phyloP scores from a whole-genome alignment of 2,888 invertebrate genomes.

The Polymixis flavicincta region DNA sequence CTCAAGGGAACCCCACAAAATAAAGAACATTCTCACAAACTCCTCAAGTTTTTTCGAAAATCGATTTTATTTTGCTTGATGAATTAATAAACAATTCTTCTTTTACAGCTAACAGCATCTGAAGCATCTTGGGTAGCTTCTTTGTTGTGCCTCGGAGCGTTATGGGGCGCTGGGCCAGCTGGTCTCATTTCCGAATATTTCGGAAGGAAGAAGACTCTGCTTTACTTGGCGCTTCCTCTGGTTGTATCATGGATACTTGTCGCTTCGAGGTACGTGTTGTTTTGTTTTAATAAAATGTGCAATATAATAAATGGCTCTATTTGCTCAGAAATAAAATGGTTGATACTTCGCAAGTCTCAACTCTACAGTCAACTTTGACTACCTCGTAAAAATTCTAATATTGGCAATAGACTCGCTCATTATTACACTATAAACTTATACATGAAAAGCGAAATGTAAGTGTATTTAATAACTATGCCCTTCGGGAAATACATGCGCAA shows the following conservation, averaged over 20 bases:
- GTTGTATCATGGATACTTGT: conserved; percentile 90
- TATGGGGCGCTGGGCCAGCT: conserved; percentile 90
- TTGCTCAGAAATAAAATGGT: neutral
- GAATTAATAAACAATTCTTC: neutral
- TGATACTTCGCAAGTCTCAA: no score
- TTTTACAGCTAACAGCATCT: conserved; percentile 71
- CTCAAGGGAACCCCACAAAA: neutral
- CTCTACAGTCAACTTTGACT: neutral
- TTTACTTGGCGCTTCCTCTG: conserved; percentile 88
- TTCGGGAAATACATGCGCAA: no score
- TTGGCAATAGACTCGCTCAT: neutral
- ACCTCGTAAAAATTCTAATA: neutral
- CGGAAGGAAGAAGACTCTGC: conserved; percentile 90
- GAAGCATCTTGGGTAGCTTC: conserved; percentile 91
- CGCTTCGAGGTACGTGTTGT: conserved; percentile 86
- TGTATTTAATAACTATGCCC: neutral
- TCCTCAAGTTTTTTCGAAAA: neutral
- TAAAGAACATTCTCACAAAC: neutral
- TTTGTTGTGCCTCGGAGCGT: conserved; percentile 89
- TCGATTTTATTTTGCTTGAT: neutral
- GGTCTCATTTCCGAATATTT: conserved; percentile 89
- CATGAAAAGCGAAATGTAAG: neutral
- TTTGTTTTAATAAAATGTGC: neutral
- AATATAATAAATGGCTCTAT: no score
- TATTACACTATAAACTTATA: neutral